Evolutionary conservation across 1,140 invertebrate species (phyloP).

Genomic region (Scaptomyza montana): DNA sequence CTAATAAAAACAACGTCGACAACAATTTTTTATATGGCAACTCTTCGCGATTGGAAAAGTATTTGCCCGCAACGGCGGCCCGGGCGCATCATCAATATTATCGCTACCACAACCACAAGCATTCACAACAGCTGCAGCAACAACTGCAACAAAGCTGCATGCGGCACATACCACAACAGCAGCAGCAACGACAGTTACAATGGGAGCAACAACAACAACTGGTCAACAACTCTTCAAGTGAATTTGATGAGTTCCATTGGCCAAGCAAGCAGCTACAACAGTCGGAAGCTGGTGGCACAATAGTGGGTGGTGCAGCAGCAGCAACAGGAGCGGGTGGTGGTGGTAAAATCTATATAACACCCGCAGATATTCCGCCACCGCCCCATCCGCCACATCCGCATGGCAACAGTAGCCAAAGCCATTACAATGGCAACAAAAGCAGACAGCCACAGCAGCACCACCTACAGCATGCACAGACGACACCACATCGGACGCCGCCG

Average conservation of each 20-base stretch:
- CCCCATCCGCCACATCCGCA: conserved; percentile 66
- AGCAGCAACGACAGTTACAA: conserved; percentile 50
- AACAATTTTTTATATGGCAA: conserved; percentile 62
- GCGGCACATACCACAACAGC: conserved; percentile 66
- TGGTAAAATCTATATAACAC: conserved; percentile 79
- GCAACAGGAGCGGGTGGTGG: conserved; percentile 16
- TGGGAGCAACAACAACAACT: conserved; percentile 60
- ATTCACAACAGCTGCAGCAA: conserved; percentile 45
- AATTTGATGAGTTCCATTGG: conserved; percentile 77
- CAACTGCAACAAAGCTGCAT: conserved; percentile 60
- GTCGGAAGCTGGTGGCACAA: conserved; percentile 10
- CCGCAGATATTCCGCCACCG: conserved; percentile 77
- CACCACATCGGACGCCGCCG: conserved; percentile 61
- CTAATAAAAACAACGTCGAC: conserved; percentile 27
- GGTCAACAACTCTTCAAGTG: conserved; percentile 68
- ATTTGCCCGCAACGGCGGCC: conserved; percentile 66
- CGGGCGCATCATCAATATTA: conserved; percentile 77
- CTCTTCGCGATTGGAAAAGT: conserved; percentile 41
- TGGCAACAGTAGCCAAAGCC: conserved; percentile 39
- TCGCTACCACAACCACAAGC: conserved; percentile 71
- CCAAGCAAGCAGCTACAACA: conserved; percentile 60
- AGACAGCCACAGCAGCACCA: conserved; percentile 18
- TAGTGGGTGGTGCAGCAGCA: conserved; percentile 31
- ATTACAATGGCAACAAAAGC: conserved; percentile 46
- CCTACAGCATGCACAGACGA: conserved; percentile 44